phyloP scores from a whole-genome alignment of 2,113 vertebrate species.

The Perognathus longimembris region DNA sequence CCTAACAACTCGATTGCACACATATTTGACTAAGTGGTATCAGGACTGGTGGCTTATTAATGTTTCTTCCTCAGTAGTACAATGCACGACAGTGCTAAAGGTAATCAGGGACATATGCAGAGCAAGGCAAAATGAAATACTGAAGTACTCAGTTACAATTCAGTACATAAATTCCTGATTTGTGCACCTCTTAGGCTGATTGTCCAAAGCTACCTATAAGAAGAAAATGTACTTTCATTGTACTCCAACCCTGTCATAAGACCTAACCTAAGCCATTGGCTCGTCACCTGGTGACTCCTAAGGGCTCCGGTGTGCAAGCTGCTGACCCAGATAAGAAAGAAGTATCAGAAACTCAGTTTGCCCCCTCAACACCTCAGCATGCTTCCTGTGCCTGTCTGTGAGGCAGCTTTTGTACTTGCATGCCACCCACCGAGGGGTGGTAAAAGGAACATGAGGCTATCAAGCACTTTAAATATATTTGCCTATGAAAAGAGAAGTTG shows the following conservation, averaged over 20 bases:
- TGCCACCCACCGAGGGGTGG: not conserved
- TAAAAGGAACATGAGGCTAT: conserved; percentile 11
- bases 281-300: not conserved
- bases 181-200: not conserved
- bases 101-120: not conserved
- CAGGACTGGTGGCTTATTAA: not conserved
- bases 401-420: not conserved
- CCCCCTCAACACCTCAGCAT: not conserved
- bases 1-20: not conserved
- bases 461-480: conserved; percentile 39
- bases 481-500: not conserved
- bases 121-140: not conserved
- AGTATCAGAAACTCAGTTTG: not conserved
- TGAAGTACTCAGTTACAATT: not conserved
- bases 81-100: not conserved
- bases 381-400: not conserved
- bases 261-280: not conserved
- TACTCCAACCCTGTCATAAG: not conserved
- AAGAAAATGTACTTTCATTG: conserved; percentile 13
- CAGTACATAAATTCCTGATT: not conserved
- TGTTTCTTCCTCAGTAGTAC: not conserved
- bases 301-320: not conserved
- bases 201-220: not conserved
- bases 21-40: conserved; percentile 15
- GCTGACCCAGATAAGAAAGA: not conserved